Evolutionary conservation across 2,113 vertebrate genomes (phyloP), one percentile per base, ranked within the genome.

Genomic region (Piaya cayana): DNA sequence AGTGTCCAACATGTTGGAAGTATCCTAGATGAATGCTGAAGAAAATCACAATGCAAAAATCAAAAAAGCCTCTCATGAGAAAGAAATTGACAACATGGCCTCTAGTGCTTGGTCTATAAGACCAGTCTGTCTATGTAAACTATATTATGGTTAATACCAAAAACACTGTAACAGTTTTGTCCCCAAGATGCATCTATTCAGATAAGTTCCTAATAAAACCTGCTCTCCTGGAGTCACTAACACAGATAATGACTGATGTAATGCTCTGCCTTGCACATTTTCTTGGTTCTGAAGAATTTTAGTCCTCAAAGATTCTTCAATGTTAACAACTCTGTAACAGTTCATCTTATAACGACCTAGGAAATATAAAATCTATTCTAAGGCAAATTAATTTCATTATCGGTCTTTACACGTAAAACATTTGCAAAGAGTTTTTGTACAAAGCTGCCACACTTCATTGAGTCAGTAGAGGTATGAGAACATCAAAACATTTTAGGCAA

Each of bases 341-440:
- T 62, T 78, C 8, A 80, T 42, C 47, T 72, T 93, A 79, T 65
- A 79, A 88, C 69, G 16, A 75, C 63, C 39, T 86, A 49, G 25
- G 49, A 94, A 67, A 83, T 53, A 81, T 14, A 83, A 59, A 62
- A 82, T 60, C 85, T 90, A 53, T 91, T 85, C 74, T 87, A 55
- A 80, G 59, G 86, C 30, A 96, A 81, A 87, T 89, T 47, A 94
- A 71, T 95, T 65, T n/a, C 71, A 92, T 67, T 78, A 30, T 34
- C 32, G 49, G 62, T 84, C 72, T 96, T 82, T 84, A 74, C 69
- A 94, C 14, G 32, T 58, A 50, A 80, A 95, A 94, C 30, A 36
- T 85, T 91, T 94, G 77, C 86, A 84, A 92, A 80, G 60, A 80
- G 69, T 45, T 89, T 90, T 86, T 74, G 92, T 85, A 80, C 69